These are phyloP conservation scores for Eucera pruinosa DNA, from an alignment of 2,888 invertebrate genomes.

Conservation along the genomic window DNA sequence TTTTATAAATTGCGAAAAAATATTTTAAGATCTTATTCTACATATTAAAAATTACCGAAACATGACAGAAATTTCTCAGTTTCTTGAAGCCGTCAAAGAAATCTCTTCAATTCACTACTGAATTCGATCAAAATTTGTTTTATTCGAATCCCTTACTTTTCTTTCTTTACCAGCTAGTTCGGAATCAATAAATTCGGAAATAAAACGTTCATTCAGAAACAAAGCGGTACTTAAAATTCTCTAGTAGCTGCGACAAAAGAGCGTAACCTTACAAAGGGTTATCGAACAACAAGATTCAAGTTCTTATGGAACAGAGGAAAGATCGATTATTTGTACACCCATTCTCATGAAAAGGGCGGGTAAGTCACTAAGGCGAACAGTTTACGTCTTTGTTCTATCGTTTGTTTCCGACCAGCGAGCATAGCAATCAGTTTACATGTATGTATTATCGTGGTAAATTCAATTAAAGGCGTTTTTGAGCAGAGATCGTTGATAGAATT, in stretches of 20 bases:
- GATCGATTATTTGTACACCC: slow-evolving; percentile 28
- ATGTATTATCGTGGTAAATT: slow-evolving; percentile 26
- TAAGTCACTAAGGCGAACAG: neutral
- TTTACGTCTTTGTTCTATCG: slow-evolving; percentile 1
- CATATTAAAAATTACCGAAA: no score
- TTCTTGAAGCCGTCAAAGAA: no score
- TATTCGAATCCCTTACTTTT: neutral
- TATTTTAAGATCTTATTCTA: no score
- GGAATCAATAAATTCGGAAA: slow-evolving; percentile 18
- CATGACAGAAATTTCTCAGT: no score
- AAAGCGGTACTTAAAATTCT: slow-evolving; percentile 24
- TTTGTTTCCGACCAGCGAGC: slow-evolving; percentile 29
- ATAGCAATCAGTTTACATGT: slow-evolving; percentile 34
- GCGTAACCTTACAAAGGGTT: slow-evolving; percentile 19
- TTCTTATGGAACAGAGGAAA: slow-evolving; percentile 7
- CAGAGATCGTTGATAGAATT: neutral
- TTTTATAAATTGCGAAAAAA: no score
- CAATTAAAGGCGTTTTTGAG: slow-evolving; percentile 48
- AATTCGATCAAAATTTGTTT: neutral
- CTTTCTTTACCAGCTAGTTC: neutral
- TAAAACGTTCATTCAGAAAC: slow-evolving; percentile 21
- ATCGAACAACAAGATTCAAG: slow-evolving; percentile 36
- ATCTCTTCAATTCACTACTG: neutral
- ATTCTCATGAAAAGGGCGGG: slow-evolving; percentile 6
- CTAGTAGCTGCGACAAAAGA: slow-evolving; percentile 16